Conservation (phyloP, 2,888 invertebrate genomes). For the Catonia carolina region DNA sequence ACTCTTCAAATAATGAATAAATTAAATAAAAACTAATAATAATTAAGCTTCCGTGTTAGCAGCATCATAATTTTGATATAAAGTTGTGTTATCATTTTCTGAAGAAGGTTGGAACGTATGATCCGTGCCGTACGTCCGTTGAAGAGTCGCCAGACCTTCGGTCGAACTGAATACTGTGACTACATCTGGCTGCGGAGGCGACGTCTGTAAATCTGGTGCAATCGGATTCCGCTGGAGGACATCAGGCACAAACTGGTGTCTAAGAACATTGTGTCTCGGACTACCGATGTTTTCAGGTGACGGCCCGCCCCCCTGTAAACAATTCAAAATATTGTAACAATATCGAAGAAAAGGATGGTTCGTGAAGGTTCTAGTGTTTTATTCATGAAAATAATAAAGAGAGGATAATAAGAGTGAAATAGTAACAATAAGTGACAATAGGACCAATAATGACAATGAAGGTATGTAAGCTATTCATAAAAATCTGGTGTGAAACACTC, state of each 20-base stretch:
- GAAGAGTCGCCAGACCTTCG: slow-evolving; percentile 27
- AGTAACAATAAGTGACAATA: no score
- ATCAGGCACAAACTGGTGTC: slow-evolving; percentile 27
- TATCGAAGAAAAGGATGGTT: no score
- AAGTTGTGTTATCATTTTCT: slow-evolving; percentile 12
- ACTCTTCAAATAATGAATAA: no score
- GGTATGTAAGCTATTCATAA: no score
- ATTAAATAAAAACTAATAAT: no score
- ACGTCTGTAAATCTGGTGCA: slow-evolving; percentile 9
- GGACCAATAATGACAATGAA: neutral
- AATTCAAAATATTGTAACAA: neutral
- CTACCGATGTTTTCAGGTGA: slow-evolving; percentile 21
- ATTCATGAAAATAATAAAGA: no score
- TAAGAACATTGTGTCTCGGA: slow-evolving; percentile 17
- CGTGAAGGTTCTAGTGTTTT: no score
- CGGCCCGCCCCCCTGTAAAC: slow-evolving; percentile 3
- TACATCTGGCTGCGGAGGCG: slow-evolving; percentile 24
- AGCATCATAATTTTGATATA: slow-evolving; percentile 33
- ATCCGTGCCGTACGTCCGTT: slow-evolving; percentile 30
- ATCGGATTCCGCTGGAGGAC: slow-evolving; percentile 25
- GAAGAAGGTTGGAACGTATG: slow-evolving; percentile 17
- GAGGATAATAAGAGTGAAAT: no score
- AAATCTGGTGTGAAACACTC: no score
- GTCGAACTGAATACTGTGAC: slow-evolving; percentile 31
- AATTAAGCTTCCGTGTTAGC: slow-evolving; percentile 29